These are phyloP conservation scores for Brachionus asplanchnoidis DNA, from an alignment of 1,140 invertebrate species.

Conservation along the genomic window DNA sequence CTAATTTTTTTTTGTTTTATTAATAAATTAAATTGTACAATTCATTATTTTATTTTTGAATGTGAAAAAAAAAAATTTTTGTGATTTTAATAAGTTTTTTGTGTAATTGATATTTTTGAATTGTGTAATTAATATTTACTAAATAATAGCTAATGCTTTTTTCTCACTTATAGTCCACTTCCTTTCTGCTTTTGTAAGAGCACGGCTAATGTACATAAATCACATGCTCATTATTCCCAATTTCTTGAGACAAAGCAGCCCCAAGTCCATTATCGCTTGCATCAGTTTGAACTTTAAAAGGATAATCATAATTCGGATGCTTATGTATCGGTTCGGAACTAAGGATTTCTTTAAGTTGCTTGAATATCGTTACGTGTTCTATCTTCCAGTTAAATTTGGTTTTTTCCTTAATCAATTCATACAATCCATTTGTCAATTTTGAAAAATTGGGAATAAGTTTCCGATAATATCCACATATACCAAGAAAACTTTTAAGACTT, in stretches of 20 bases:
- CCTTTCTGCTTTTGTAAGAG: not conserved
- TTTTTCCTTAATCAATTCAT: not conserved
- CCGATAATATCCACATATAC: constrained; percentile 8
- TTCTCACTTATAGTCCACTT: not conserved
- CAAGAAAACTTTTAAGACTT: not conserved
- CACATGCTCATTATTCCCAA: not conserved
- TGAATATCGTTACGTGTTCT: not conserved
- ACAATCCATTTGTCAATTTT: constrained; percentile 44
- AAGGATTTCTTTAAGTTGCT: not conserved
- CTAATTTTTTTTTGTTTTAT: no score
- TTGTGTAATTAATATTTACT: no score
- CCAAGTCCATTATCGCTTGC: constrained; percentile 34
- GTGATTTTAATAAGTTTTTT: no score
- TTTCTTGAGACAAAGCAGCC: constrained; percentile 43
- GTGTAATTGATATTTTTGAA: no score
- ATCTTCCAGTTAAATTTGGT: not conserved
- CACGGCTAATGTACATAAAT: not conserved
- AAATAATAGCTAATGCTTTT: not conserved
- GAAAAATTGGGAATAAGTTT: constrained; percentile 48
- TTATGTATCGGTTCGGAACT: not conserved
- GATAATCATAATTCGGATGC: not conserved
- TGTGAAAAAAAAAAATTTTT: no score
- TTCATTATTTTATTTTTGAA: no score
- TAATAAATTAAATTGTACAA: no score
- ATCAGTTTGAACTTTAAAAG: constrained; percentile 43